phyloP scores from a whole-genome alignment of 2,888 invertebrate species.

The Nebria brevicollis region DNA sequence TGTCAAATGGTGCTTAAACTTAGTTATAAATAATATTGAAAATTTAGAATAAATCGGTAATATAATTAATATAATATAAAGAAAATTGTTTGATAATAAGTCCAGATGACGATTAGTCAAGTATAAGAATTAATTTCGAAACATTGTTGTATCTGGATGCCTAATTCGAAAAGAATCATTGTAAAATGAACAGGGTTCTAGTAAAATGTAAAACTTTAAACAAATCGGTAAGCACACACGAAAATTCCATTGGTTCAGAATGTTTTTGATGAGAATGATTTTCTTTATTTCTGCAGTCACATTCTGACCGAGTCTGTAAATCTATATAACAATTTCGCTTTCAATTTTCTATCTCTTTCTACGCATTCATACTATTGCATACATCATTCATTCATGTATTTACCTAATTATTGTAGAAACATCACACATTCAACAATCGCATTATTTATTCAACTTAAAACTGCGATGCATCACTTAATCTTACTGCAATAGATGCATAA shows the following conservation, averaged over 20 bases:
- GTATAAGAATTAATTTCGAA: constrained; percentile 29
- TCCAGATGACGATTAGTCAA: constrained; percentile 38
- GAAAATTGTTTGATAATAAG: constrained; percentile 15
- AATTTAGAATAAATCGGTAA: constrained; percentile 38
- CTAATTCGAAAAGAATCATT: constrained; percentile 36
- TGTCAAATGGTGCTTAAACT: constrained; percentile 47
- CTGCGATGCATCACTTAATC: no score
- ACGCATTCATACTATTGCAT: no score
- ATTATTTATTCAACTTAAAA: no score
- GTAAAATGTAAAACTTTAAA: constrained; percentile 25
- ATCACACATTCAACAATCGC: no score
- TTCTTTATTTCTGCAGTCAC: not conserved
- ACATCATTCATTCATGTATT: no score
- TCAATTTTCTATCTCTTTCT: not conserved
- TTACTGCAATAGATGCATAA: no score
- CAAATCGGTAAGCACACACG: not conserved
- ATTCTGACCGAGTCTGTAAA: not conserved
- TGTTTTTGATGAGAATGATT: not conserved
- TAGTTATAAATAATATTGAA: constrained; percentile 35
- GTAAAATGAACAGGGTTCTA: constrained; percentile 37
- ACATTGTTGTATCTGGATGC: constrained; percentile 33
- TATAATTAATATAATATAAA: constrained; percentile 12
- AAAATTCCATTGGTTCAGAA: not conserved
- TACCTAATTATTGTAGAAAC: no score
- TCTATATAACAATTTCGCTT: not conserved